Evolutionary conservation across 2,113 vertebrate genomes (phyloP).

Genomic region (Leptocoma aspasia): DNA sequence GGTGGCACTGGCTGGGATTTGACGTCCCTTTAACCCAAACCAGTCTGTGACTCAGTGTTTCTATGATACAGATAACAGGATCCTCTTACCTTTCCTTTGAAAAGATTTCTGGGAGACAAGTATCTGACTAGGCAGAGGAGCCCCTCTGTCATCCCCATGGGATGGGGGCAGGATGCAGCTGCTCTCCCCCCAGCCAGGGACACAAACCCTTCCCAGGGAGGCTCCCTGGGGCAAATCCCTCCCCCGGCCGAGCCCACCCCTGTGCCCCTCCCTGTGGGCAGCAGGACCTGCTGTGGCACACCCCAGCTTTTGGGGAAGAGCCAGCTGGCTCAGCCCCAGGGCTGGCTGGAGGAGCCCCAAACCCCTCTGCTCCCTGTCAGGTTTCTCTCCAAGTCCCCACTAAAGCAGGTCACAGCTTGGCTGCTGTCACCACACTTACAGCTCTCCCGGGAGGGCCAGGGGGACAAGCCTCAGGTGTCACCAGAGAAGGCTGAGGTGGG

Average conservation of each 20-base stretch:
- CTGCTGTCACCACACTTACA: neutral
- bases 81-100: neutral
- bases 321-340: neutral
- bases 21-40: rapidly evolving
- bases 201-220: rapidly evolving
- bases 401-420: rapidly evolving
- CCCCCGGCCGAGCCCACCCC: neutral
- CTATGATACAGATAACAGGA: rapidly evolving
- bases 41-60: neutral
- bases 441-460: rapidly evolving
- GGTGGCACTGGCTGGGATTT: rapidly evolving
- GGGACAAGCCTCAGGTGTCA: neutral
- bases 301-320: neutral
- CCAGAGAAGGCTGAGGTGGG: neutral
- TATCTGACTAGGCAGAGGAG: neutral
- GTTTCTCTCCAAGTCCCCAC: neutral
- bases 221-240: neutral
- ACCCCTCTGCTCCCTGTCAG: too few relatives aligned
- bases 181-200: neutral
- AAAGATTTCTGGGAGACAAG: neutral
- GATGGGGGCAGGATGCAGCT: neutral
- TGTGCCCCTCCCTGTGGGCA: neutral
- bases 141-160: neutral
- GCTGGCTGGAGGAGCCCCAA: neutral
- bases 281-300: neutral